phyloP scores from a whole-genome alignment of 2,113 vertebrate genomes.

The Microtus montanus region DNA sequence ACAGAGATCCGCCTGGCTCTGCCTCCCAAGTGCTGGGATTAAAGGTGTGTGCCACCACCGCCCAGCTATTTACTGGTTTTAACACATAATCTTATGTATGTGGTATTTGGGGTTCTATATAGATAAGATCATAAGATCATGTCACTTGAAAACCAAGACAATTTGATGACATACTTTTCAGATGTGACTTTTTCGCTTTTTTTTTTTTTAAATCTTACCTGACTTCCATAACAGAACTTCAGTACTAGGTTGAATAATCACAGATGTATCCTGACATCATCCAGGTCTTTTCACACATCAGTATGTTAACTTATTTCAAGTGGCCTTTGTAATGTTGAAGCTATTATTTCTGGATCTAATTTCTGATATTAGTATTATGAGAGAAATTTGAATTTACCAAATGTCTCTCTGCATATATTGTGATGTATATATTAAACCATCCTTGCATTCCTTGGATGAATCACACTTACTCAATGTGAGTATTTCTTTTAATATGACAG shows the following conservation, averaged over 20 bases:
- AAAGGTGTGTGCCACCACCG: no score
- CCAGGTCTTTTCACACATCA: background rate
- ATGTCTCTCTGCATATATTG: background rate
- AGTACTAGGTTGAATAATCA: background rate
- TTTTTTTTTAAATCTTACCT: no score
- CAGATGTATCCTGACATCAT: no score
- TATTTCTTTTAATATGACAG: background rate
- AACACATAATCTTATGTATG: background rate
- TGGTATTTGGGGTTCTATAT: background rate
- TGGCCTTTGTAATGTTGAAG: background rate
- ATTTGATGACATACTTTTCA: background rate
- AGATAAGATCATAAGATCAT: background rate
- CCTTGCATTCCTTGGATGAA: background rate
- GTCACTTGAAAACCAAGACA: background rate
- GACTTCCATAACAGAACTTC: background rate
- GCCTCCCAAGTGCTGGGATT: no score
- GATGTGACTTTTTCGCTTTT: background rate
- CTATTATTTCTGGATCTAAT: background rate
- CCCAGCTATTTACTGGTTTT: background rate
- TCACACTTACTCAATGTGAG: no score
- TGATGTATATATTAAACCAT: background rate
- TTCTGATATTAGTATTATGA: background rate
- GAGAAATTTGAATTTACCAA: background rate
- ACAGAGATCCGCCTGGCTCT: no score
- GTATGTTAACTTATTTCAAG: background rate